Conservation (phyloP, 2,113 vertebrate species). For the Eublepharis macularius region DNA sequence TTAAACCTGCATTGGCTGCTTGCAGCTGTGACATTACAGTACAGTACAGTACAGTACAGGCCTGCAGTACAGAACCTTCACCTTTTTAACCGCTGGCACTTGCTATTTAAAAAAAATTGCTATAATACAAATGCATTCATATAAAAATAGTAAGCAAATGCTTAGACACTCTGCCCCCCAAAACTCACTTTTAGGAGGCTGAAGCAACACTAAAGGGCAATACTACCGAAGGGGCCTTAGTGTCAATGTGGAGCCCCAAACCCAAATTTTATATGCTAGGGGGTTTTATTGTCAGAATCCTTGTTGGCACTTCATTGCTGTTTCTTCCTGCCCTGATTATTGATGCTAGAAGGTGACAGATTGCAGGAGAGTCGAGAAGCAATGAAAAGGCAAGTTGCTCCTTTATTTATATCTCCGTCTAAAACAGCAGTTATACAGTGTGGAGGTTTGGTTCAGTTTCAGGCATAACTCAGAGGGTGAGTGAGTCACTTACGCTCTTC, state of each 20-base stretch:
- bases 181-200: no score
- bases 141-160: no score
- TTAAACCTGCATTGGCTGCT: no score
- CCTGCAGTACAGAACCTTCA: no score
- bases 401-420: background rate
- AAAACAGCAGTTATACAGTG: background rate
- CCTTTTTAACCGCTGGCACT: no score
- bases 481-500: conserved; percentile 10
- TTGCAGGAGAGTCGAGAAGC: background rate
- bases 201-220: no score
- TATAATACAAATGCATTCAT: no score
- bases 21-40: no score
- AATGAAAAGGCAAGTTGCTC: background rate
- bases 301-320: background rate
- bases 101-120: no score
- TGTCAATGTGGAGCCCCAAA: background rate
- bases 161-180: no score
- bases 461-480: background rate
- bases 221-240: no score
- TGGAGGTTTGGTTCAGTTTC: background rate
- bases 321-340: background rate
- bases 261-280: background rate
- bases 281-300: background rate
- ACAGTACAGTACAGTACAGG: no score
- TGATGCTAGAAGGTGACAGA: background rate